phyloP scores from a whole-genome alignment of 2,888 invertebrate genomes.

The Nymphalis polychloros region DNA sequence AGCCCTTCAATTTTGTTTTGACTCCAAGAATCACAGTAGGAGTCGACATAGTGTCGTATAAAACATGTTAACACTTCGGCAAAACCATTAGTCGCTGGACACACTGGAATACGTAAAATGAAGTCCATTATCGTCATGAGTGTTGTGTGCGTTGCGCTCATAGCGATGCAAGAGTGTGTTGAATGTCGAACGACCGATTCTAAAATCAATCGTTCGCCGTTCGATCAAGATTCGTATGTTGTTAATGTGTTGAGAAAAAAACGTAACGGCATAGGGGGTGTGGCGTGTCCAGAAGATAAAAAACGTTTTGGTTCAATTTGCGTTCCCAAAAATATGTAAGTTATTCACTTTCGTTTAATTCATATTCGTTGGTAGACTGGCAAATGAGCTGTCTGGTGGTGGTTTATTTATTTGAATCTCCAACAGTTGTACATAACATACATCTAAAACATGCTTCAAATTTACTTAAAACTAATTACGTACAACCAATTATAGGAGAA shows the following conservation, averaged over 20 bases:
- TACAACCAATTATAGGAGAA: no score
- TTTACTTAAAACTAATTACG: no score
- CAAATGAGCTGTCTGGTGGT: no score
- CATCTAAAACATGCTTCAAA: no score
- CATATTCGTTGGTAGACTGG: no score
- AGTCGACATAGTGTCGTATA: conserved; percentile 10
- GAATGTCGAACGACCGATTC: conserved; percentile 9
- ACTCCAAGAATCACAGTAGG: neutral
- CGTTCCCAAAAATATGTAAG: neutral
- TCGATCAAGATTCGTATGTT: neutral
- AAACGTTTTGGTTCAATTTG: neutral
- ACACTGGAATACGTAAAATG: conserved; percentile 10
- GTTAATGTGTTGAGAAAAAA: conserved; percentile 1
- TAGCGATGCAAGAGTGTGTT: neutral
- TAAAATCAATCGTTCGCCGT: neutral
- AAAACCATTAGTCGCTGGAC: conserved; percentile 16
- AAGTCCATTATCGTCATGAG: conserved; percentile 14
- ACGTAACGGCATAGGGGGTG: neutral
- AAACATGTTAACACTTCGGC: conserved; percentile 9
- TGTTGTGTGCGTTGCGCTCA: conserved; percentile 11
- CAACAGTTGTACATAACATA: no score
- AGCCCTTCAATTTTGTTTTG: no score
- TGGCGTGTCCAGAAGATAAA: neutral
- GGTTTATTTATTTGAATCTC: no score
- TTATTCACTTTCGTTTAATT: neutral